A percentile compares a stretch with the other conserved stretches of the same genome.
Evolutionary conservation across 1,140 invertebrate genomes (phyloP).

Genomic region (Meloidogyne floridensis): DNA sequence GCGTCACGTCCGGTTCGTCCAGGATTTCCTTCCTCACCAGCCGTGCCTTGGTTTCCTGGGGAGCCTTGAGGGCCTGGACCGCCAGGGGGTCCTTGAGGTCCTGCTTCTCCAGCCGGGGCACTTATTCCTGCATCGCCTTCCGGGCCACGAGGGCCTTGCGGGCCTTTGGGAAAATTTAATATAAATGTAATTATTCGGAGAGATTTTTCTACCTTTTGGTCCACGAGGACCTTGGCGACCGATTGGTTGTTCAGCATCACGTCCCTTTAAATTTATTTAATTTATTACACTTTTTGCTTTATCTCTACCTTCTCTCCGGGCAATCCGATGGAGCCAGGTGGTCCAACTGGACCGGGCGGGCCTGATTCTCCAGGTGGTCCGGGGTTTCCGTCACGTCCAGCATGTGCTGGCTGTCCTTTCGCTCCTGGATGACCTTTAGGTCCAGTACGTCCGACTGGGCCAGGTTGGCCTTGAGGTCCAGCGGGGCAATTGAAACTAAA

Average conservation of each 20-base stretch:
- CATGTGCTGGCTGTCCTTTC: conserved; percentile 53
- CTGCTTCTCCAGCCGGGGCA: conserved; percentile 23
- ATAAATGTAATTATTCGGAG: neutral
- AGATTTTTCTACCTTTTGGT: conserved; percentile 10
- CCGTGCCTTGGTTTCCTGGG: conserved; percentile 17
- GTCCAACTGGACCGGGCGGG: conserved; percentile 48
- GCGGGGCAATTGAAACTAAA: conserved; percentile 55
- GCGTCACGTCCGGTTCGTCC: conserved; percentile 38
- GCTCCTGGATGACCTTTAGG: conserved; percentile 57
- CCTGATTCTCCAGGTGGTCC: conserved; percentile 51
- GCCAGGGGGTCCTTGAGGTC: conserved; percentile 27
- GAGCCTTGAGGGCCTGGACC: conserved; percentile 26
- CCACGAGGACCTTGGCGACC: conserved; percentile 25
- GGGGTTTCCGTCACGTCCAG: conserved; percentile 58
- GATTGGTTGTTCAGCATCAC: conserved; percentile 26
- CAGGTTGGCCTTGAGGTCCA: conserved; percentile 54
- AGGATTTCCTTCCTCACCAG: conserved; percentile 33
- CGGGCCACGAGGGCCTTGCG: conserved; percentile 31
- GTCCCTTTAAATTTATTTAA: conserved; percentile 38
- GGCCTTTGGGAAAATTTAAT: neutral
- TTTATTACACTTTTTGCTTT: neutral
- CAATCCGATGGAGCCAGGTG: conserved; percentile 52
- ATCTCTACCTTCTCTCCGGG: conserved; percentile 23
- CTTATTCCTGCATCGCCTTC: conserved; percentile 13
- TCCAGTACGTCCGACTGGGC: conserved; percentile 61